A percentile compares a stretch with the other conserved stretches of the same genome.
Evolutionary conservation across 2,797 vertebrate species (phyloP).

Genomic region (Rhinoraja longicauda): DNA sequence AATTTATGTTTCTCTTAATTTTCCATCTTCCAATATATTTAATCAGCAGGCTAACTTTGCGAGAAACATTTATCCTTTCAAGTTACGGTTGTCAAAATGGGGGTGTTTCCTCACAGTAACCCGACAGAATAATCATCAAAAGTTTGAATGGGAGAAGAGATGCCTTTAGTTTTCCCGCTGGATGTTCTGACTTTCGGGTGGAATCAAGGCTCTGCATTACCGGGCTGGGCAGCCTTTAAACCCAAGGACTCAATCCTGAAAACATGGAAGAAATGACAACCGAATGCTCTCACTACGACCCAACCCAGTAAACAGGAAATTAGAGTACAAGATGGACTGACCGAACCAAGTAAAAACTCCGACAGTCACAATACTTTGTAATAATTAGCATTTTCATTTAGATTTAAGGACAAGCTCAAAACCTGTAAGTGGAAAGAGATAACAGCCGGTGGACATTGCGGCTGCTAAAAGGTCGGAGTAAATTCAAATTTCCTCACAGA

Average conservation of each 20-base stretch:
- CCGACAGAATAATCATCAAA: background rate
- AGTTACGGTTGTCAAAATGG: background rate
- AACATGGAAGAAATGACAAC: background rate
- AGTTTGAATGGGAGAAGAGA: background rate
- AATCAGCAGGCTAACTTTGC: background rate
- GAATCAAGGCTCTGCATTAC: too few relatives aligned
- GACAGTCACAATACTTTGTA: background rate
- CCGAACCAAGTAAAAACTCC: background rate
- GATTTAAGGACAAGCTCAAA: background rate
- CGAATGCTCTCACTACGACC: background rate
- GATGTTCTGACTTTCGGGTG: background rate
- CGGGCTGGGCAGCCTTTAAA: background rate
- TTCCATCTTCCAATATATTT: background rate
- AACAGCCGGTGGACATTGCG: too few relatives aligned
- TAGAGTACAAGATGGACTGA: background rate
- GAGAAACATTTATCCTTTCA: background rate
- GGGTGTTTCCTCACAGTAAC: background rate
- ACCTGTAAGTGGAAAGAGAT: background rate
- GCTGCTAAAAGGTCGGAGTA: background rate
- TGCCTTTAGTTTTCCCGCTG: background rate
- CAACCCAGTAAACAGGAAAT: background rate
- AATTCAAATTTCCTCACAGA: background rate
- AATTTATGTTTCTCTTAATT: background rate
- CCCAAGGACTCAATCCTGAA: background rate
- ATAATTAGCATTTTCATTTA: background rate